phyloP scores from a whole-genome alignment of 2,888 invertebrate genomes.

The Drosophila glabriapex region DNA sequence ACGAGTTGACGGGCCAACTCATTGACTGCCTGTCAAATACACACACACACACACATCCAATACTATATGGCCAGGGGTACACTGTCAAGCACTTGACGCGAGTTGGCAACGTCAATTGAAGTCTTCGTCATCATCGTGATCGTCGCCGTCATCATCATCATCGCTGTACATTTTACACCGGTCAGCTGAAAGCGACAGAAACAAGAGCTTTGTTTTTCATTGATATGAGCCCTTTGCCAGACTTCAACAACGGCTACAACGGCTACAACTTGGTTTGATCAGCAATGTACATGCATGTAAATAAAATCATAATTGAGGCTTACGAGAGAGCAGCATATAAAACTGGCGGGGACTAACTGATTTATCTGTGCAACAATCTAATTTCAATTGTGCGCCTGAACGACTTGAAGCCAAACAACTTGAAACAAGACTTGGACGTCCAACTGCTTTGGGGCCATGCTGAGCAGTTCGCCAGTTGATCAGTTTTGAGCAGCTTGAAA shows the following conservation, averaged over 20 bases:
- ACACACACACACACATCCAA: constrained; percentile 6
- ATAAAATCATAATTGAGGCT: constrained; percentile 30
- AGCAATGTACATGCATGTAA: constrained; percentile 1
- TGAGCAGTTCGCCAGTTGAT: background rate
- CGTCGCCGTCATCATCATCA: constrained; percentile 16
- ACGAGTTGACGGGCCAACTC: constrained; percentile 33
- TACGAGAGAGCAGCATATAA: constrained; percentile 1
- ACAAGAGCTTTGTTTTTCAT: constrained; percentile 21
- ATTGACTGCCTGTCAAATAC: constrained; percentile 44
- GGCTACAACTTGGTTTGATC: background rate
- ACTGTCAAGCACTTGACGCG: constrained; percentile 20
- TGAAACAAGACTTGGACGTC: constrained; percentile 15
- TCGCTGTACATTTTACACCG: constrained; percentile 21
- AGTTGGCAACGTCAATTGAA: constrained; percentile 42
- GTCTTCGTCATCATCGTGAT: constrained; percentile 18
- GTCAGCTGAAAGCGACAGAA: constrained; percentile 33
- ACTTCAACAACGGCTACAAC: constrained; percentile 4
- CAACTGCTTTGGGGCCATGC: constrained; percentile 9
- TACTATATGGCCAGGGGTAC: constrained; percentile 8
- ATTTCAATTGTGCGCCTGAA: constrained; percentile 57
- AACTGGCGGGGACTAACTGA: constrained; percentile 37
- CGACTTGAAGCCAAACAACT: constrained; percentile 35
- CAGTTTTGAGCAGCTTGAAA: constrained; percentile 13
- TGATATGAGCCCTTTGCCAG: constrained; percentile 31
- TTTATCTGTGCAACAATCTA: constrained; percentile 64